Evolutionary conservation across 2,797 vertebrate species (phyloP), one percentile per base, ranked within the genome.

Genomic region (Siniperca scherzeri): DNA sequence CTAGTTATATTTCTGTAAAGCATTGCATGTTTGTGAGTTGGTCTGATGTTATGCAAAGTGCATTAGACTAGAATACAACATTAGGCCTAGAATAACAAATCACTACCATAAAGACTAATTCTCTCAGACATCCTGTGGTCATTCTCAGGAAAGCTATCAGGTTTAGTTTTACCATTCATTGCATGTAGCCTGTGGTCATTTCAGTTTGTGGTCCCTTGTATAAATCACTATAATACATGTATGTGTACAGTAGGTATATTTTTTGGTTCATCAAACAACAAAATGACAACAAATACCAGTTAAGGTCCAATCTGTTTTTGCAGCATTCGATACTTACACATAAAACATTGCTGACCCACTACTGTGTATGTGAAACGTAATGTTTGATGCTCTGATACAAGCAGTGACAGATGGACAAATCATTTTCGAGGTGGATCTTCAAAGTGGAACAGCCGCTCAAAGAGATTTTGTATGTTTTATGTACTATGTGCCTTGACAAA

Each of bases 81-180:
- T 86, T 74, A 87, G 44, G 66, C 70, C 80, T 72, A 33, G 80
- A 91, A 89, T 94, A 94, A 88, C 86, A 87, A 85, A 92, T 92
- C 82, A 81, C 74, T 61, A 53, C 73, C 75, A 62, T 87, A 87
- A 27, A 92, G 87, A 75, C 83, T 92, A 87, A 94, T 94, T 94
- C 87, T 86, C 82, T 68, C 76, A 82, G 89, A 92, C 85, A 56
- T 83, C 68, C 66, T 80, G 79, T 93, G 89, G 91, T 87, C 88
- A 78, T 88, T 87, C 89, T 87, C 57, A 74, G 88, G 92, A 91
- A 87, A 86, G 88, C 89, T 79, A 90, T 91, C 88, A 84, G 88
- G 85, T 92, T 90, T 88, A 86, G 81, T 94, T 92, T 83, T 84
- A 82, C 83, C 30, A 74, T 80, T 84, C 38, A 64, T 52, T 76